phyloP scores from a whole-genome alignment of 2,888 invertebrate genomes.

The Idaea dimidiata region DNA sequence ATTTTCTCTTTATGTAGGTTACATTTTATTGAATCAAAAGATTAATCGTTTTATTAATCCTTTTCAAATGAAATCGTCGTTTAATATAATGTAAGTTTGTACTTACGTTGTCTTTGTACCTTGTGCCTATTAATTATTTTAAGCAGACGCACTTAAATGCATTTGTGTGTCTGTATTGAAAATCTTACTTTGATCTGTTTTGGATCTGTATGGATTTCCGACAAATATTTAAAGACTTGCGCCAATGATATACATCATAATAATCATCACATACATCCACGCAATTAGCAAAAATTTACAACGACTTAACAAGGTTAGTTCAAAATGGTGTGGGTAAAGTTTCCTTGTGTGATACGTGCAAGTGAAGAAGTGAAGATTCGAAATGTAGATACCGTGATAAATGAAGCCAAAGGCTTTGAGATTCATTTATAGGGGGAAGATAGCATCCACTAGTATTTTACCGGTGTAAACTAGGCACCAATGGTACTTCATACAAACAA shows the following conservation, averaged over 20 bases:
- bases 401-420: constrained; percentile 39
- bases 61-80: background rate
- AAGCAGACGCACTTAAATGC: background rate
- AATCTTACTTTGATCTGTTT: background rate
- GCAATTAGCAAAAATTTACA: constrained; percentile 42
- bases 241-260: constrained; percentile 42
- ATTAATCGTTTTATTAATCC: background rate
- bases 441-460: constrained; percentile 17
- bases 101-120: background rate
- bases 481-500: constrained; percentile 23
- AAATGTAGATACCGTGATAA: constrained; percentile 21
- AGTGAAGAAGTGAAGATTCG: too few relatives aligned
- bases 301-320: constrained; percentile 34
- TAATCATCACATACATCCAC: constrained; percentile 31
- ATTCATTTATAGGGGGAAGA: constrained; percentile 18
- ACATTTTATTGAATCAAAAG: background rate
- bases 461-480: constrained; percentile 21
- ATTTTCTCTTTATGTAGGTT: too few relatives aligned
- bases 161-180: background rate
- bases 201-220: constrained; percentile 21
- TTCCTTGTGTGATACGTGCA: constrained; percentile 35
- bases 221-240: constrained; percentile 46
- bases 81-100: background rate
- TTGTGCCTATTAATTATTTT: background rate
- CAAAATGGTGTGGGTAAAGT: constrained; percentile 40